A percentile compares a stretch with the other conserved stretches of the same genome.
These are phyloP conservation scores for Tineola bisselliella DNA, from an alignment of 2,888 invertebrate species.

Conservation along the genomic window DNA sequence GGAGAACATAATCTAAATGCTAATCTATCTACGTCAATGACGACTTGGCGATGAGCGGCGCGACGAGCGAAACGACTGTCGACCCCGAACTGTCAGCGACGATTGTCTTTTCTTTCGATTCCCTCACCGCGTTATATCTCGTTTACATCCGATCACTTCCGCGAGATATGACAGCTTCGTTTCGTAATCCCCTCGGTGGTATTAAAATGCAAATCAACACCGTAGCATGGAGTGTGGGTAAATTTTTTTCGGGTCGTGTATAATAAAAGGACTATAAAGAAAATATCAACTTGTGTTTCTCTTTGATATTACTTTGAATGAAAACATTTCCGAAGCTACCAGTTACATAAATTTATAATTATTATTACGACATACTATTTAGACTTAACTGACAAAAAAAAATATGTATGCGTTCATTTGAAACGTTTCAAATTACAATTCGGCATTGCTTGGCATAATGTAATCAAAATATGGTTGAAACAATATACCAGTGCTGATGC, in stretches of 20 bases:
- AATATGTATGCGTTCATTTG: no score
- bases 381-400: no score
- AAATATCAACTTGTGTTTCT: not conserved
- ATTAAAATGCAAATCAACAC: constrained; percentile 64
- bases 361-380: no score
- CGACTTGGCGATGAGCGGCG: constrained; percentile 14
- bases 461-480: not conserved
- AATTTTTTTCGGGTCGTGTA: constrained; percentile 9
- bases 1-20: constrained; percentile 21
- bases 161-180: constrained; percentile 49
- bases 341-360: no score
- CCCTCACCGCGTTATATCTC: constrained; percentile 14
- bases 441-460: not conserved
- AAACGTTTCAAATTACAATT: not conserved
- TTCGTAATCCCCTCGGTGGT: constrained; percentile 46
- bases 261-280: constrained; percentile 2
- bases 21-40: constrained; percentile 20
- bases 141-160: constrained; percentile 22
- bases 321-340: not conserved
- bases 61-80: not conserved
- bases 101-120: constrained; percentile 14
- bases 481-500: not conserved
- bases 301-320: not conserved
- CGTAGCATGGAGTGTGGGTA: constrained; percentile 25
- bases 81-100: constrained; percentile 12